Base-by-base conservation (phyloP, 2,797 vertebrate species). In the Siniperca scherzeri region DNA sequence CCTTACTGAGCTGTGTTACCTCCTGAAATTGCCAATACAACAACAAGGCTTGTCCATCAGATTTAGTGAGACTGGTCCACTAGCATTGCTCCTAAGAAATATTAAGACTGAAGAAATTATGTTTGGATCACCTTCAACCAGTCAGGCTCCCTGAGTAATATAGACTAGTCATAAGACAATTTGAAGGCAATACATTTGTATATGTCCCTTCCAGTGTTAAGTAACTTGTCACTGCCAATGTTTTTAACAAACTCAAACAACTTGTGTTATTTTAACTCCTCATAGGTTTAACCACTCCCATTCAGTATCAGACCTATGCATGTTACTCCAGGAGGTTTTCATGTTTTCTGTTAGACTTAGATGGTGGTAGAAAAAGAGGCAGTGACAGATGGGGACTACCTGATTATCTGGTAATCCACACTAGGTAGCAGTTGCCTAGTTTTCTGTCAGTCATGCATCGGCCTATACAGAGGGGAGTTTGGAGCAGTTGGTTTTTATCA, bases 31-130 rank as follows among this genome's bases (percentile, higher is more conserved):
- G 59, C 16, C 50, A 52, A 57, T 72, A 66, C 80, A 74, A 81
- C 48, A 86, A 56, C 36, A 64, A 69, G 62, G 10, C 70, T 80
- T 33, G 74, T 68, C 80, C 40, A 42, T 84, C 60, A 80, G 62
- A 80, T 69, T 77, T 30, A 48, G 38, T 42, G 9, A 66, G 50
- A 25, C 8, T n/a, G 12, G 1, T 48, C 52, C 22, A 14, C 30
- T 12, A 21, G 9, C 25, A 13, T 38, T 40, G 33, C 80, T 76
- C 44, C 5, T 33, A 85, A 91, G 87, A 91, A 92, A 88, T 85
- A 90, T 94, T 88, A 62, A 91, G 72, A 85, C 21, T 13, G 70
- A 84, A 22, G 16, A 16, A 81, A 85, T 91, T 19, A 84, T 84
- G 78, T 77, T 90, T 89, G 91, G 67, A 90, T 78, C 60, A 76